phyloP scores from a whole-genome alignment of 2,113 vertebrate genomes.

The Nothobranchius kuhntae region DNA sequence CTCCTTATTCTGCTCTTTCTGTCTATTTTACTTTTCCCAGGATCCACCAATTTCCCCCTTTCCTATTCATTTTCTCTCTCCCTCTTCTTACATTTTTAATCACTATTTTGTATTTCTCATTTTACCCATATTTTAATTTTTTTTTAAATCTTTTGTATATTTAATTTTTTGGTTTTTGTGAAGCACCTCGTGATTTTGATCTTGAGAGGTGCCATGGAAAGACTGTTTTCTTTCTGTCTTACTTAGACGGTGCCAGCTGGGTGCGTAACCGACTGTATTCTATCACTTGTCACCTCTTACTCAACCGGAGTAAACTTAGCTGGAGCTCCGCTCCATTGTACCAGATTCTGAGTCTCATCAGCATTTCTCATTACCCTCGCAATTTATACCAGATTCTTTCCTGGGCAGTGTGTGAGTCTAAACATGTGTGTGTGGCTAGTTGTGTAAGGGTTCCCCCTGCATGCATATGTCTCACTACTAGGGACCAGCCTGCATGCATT shows the following conservation, averaged over 20 bases:
- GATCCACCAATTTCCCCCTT: too few relatives aligned
- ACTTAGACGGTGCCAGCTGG: conserved; percentile 13
- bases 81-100: too few relatives aligned
- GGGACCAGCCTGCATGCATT: conserved; percentile 59
- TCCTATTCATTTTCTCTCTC: too few relatives aligned
- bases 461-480: conserved; percentile 41
- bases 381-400: conserved; percentile 50
- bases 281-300: conserved; percentile 54
- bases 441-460: conserved; percentile 48
- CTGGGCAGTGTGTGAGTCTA: conserved; percentile 19
- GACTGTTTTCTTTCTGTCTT: too few relatives aligned
- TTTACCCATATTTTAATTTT: too few relatives aligned
- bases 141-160: too few relatives aligned
- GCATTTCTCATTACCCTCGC: conserved; percentile 40
- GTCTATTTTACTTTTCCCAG: too few relatives aligned
- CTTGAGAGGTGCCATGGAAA: too few relatives aligned
- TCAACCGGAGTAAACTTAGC: conserved; percentile 47
- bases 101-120: too few relatives aligned
- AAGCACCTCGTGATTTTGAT: too few relatives aligned
- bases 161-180: too few relatives aligned
- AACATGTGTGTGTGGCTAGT: conserved; percentile 14
- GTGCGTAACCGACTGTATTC: conserved; percentile 47
- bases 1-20: too few relatives aligned
- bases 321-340: conserved; percentile 24
- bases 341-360: conserved; percentile 57